Conservation (phyloP, 1,140 invertebrate genomes). For the Pentalonia nigronervosa region DNA sequence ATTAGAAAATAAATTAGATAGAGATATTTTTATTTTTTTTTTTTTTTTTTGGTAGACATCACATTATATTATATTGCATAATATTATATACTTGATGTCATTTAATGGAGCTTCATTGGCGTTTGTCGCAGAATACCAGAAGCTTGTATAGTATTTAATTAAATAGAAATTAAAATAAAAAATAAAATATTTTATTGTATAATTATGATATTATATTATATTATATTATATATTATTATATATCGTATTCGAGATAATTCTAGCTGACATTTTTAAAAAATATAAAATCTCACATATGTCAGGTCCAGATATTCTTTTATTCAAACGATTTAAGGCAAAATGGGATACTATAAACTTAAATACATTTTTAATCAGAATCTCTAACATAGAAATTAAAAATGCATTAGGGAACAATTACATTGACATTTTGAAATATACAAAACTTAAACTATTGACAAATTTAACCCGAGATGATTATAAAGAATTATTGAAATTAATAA, state of each 20-base stretch:
- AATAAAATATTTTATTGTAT: too few relatives aligned
- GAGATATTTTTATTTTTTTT: too few relatives aligned
- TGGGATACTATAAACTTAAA: conserved; percentile 55
- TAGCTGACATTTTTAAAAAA: conserved; percentile 58
- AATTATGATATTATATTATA: too few relatives aligned
- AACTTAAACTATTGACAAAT: neutral
- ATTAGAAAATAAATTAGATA: conserved; percentile 57
- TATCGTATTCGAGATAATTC: conserved; percentile 58
- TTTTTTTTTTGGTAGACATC: too few relatives aligned
- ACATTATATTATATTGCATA: too few relatives aligned
- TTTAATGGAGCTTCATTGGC: too few relatives aligned
- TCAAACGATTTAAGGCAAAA: conserved; percentile 59
- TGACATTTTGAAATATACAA: conserved; percentile 2
- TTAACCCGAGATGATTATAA: conserved; percentile 54
- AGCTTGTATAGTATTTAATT: too few relatives aligned
- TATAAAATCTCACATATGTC: conserved; percentile 47
- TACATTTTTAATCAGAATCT: conserved; percentile 41
- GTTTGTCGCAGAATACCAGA: too few relatives aligned
- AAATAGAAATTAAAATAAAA: too few relatives aligned
- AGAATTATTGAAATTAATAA: conserved; percentile 52
- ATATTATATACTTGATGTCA: too few relatives aligned
- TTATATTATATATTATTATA: too few relatives aligned
- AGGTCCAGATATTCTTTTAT: conserved; percentile 58
- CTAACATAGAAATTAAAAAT: conserved; percentile 37
- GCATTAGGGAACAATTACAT: neutral